Percentiles rank a stretch among this genome's conserved stretches.
These are phyloP conservation scores for Pseudopodoces humilis DNA, from an alignment of 2,113 vertebrate genomes.

Conservation along the genomic window DNA sequence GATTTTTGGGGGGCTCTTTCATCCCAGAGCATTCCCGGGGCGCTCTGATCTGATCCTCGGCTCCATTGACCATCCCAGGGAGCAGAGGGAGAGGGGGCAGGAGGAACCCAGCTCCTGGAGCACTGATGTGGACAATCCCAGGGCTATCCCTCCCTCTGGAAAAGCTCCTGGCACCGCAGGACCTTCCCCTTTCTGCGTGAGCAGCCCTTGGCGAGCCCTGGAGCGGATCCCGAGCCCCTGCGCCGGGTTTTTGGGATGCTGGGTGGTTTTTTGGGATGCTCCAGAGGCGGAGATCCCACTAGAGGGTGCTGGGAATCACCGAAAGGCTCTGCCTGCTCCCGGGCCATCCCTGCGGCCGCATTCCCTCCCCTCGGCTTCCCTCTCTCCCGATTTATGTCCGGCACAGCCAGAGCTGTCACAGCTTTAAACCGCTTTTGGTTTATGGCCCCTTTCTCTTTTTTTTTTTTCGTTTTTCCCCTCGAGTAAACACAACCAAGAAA, in stretches of 20 bases:
- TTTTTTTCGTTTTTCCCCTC: neutral
- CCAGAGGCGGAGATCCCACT: neutral
- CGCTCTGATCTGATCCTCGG: neutral
- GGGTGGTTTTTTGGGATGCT: neutral
- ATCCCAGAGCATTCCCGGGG: rapidly evolving
- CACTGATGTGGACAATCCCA: neutral
- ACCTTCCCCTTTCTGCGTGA: neutral
- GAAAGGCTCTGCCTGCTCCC: neutral
- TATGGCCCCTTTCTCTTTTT: neutral
- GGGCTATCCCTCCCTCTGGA: neutral
- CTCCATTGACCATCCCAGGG: rapidly evolving
- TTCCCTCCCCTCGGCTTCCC: neutral
- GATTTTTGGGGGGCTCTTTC: rapidly evolving
- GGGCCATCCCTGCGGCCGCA: neutral
- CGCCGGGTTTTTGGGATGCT: neutral
- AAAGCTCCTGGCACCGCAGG: neutral
- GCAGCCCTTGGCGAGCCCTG: neutral
- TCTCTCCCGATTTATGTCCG: neutral
- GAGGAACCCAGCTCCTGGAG: neutral
- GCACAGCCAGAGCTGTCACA: neutral
- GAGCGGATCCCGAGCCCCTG: rapidly evolving
- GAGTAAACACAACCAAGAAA: neutral
- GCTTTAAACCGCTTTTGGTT: neutral
- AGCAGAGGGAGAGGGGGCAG: neutral
- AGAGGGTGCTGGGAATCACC: slow-evolving; percentile 16